These are phyloP conservation scores for Tridacna gigas DNA, from an alignment of 2,888 invertebrate genomes.

Conservation along the genomic window DNA sequence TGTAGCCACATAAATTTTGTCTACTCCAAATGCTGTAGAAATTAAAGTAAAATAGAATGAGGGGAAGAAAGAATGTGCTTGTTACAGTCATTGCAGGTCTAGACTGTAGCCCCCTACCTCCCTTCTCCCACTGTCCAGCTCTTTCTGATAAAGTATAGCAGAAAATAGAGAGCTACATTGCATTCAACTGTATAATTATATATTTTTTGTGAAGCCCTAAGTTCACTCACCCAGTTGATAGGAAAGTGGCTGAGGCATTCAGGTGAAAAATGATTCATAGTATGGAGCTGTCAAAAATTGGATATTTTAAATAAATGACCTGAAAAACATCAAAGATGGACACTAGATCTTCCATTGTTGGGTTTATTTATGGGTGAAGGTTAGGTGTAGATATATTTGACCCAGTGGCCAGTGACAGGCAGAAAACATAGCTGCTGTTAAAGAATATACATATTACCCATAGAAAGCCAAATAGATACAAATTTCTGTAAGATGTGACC, in stretches of 20 bases:
- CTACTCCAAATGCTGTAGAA: no score
- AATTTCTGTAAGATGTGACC: no score
- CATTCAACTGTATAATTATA: conserved; percentile 1
- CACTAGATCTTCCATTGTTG: conserved; percentile 15
- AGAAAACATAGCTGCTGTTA: no score
- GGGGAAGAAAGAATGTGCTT: no score
- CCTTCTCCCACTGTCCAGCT: background rate
- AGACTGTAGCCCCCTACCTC: no score
- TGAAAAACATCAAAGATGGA: conserved; percentile 12
- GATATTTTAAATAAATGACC: conserved; percentile 7
- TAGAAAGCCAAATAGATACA: no score
- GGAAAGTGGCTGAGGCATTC: background rate
- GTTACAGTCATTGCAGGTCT: no score
- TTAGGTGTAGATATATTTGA: no score
- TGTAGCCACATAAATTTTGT: no score
- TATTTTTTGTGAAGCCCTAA: background rate
- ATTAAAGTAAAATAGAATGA: no score
- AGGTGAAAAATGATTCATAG: conserved; percentile 26
- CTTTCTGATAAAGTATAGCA: background rate
- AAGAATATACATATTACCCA: no score
- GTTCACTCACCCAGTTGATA: conserved; percentile 5
- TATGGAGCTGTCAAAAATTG: conserved; percentile 24
- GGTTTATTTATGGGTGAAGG: background rate
- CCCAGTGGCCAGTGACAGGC: no score
- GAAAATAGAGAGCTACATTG: background rate